Base-by-base conservation (phyloP, 2,888 invertebrate genomes). In the Tinea semifulvella region DNA sequence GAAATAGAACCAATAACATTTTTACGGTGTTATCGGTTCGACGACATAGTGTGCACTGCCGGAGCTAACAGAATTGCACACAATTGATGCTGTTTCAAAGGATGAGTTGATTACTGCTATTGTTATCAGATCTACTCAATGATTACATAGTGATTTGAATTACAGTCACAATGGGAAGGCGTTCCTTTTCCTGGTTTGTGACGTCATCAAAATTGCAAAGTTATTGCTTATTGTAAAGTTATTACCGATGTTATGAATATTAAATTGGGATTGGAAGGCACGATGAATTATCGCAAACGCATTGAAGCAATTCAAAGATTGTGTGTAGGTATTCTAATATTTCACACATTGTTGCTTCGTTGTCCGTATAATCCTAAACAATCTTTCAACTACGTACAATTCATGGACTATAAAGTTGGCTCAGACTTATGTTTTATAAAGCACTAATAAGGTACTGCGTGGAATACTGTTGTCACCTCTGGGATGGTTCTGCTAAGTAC, bases 11-110 rank as follows among this genome's bases (percentile, higher is more conserved):
- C 22, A 16, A 35, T 65, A 76, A 75, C 79, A 79, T 79, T 77
- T 76, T 79, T 68, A 64, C 64, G 68, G 77, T 75, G 58, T 58
- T 58, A 56, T 58, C 57, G 54, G 50, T 55, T 42, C 70, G 60
- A 57, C 65, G 68, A 63, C 74, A 77, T 77, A 67, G 62, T 71
- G 62, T 62, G 53, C 64, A 79, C 77, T 80, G 64, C 68, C 19
- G 51, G 55, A 64, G 16, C 18, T 31, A 31, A 13, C 31, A 31
- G 14, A 31, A 31, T 31, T 31, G 31, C 31, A 31, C 31, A 31
- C 13, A 31, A 31, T 13, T 31, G 31, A 13, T 69, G 63, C 58
- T 60, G 61, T 56, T 68, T 62, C 64, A 62, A 56, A 49, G 61
- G 66, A 68, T 63, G 64, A 70, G 62, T 68, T 63, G 61, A 62